These are phyloP conservation scores for Spicauda simplicius DNA, from an alignment of 2,888 invertebrate genomes.

Conservation along the genomic window DNA sequence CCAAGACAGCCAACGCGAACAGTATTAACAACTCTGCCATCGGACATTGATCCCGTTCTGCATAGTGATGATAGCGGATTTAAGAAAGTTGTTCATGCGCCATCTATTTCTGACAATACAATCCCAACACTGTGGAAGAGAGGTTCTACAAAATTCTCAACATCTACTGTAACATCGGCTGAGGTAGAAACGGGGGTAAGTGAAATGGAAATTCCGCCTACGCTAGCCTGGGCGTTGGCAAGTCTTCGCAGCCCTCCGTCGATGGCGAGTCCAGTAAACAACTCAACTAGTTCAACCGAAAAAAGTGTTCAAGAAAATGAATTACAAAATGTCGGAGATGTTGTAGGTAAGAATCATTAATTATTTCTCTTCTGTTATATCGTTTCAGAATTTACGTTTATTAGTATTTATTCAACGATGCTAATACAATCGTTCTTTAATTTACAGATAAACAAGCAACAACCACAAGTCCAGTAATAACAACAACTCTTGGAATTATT, in stretches of 20 bases:
- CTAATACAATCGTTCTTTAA: constrained; percentile 6
- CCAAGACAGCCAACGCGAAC: constrained; percentile 56
- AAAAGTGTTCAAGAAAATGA: constrained; percentile 74
- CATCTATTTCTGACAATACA: constrained; percentile 74
- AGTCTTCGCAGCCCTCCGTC: constrained; percentile 73
- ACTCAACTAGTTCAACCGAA: constrained; percentile 55
- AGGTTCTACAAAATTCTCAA: constrained; percentile 75
- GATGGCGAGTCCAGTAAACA: constrained; percentile 52
- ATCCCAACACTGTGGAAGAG: constrained; percentile 78
- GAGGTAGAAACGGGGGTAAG: constrained; percentile 57
- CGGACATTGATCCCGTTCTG: constrained; percentile 78
- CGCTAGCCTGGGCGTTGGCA: constrained; percentile 81
- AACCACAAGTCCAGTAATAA: constrained; percentile 52
- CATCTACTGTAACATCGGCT: constrained; percentile 59
- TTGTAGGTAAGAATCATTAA: constrained; percentile 59
- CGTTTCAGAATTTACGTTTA: too few relatives aligned
- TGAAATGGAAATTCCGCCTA: constrained; percentile 77
- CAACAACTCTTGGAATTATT: constrained; percentile 53
- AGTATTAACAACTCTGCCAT: constrained; percentile 70
- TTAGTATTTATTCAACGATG: not conserved
- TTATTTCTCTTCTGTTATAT: not conserved
- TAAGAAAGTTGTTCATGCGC: constrained; percentile 72
- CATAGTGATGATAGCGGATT: constrained; percentile 70
- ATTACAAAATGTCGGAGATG: constrained; percentile 73
- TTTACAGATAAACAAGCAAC: constrained; percentile 70